Evolutionary conservation across 1,140 invertebrate species (phyloP), one percentile per base, ranked within the genome.

Genomic region (Mercenaria mercenaria): DNA sequence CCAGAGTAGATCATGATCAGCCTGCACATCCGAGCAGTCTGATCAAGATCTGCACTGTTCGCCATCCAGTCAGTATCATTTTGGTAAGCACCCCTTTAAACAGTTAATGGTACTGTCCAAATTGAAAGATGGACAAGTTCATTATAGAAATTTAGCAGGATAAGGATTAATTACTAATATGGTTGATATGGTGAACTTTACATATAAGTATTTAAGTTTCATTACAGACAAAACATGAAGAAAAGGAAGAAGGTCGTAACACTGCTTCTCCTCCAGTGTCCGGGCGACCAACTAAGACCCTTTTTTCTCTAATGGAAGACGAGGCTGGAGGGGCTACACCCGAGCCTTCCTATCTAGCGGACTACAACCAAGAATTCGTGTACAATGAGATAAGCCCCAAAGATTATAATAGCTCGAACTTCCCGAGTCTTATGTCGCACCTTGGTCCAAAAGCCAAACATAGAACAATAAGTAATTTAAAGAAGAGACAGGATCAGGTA

Each of bases 361-460:
- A 37, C 29, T 67, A 20, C 32, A 67, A 50, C 23, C 41, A 52
- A 64, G 64, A 43, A 15, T 83, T 59, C 61, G 61, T 50, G 29
- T 72, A 84, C 41, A 67, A 50, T 0, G 82, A 84, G 8, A 20
- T 72, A 18, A 72, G 32, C 47, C 37, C 64, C 26, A 67, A 41
- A 23, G 82, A 84, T 52, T 84, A 72, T 34, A 34, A 84, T 37
- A 84, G 59, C 43, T 84, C 69, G 10, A 87, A 56, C 56, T 79
- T 87, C 34, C 69, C 74, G 10, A 87, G 84, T 26, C 59, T 87
- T 13, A 20, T 87, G 8, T 39, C 41, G 13, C 29, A 64, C 39
- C 84, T 87, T 61, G 84, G 72, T 13, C 43, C 61, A 23, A 84
- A 29, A 11, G 43, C 61, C 1, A 52, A 52, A 26, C 74, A 52